Percentiles rank a stretch among this genome's conserved stretches.
These are phyloP conservation scores for Meriones unguiculatus DNA, from an alignment of 2,113 vertebrate species.

Conservation along the genomic window DNA sequence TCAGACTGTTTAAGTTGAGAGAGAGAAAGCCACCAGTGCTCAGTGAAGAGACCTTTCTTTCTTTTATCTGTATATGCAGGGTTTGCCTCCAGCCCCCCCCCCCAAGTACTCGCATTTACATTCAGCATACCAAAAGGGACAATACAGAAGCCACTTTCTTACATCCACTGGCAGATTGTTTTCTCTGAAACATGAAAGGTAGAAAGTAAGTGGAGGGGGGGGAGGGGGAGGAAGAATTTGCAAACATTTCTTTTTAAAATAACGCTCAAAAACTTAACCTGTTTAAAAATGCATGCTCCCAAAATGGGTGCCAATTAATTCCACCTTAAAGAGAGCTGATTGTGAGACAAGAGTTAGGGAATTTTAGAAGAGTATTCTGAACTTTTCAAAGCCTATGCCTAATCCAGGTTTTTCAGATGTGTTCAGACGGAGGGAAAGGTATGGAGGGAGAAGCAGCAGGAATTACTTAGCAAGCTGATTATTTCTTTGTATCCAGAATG, in stretches of 20 bases:
- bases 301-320: conserved; percentile 44
- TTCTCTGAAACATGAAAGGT: conserved; percentile 71
- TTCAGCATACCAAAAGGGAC: conserved; percentile 45
- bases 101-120: conserved; percentile 40
- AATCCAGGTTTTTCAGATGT: conserved; percentile 44
- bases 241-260: conserved; percentile 58
- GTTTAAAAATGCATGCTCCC: conserved; percentile 65
- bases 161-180: conserved; percentile 30
- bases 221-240: conserved; percentile 58
- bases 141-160: conserved; percentile 43
- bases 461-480: conserved; percentile 78
- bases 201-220: conserved; percentile 39
- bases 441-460: conserved; percentile 55
- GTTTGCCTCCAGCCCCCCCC: not conserved
- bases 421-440: conserved; percentile 49
- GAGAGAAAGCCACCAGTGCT: conserved; percentile 45
- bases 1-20: conserved; percentile 59
- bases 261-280: conserved; percentile 32
- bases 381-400: not conserved
- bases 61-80: conserved; percentile 57
- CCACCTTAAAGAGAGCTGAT: conserved; percentile 8
- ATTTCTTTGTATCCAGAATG: conserved; percentile 68
- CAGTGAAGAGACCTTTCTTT: not conserved
- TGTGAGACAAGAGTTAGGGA: conserved; percentile 35
- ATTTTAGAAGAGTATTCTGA: not conserved